Base-by-base conservation (phyloP, 2,113 vertebrate species). In the Aptenodytes patagonicus region DNA sequence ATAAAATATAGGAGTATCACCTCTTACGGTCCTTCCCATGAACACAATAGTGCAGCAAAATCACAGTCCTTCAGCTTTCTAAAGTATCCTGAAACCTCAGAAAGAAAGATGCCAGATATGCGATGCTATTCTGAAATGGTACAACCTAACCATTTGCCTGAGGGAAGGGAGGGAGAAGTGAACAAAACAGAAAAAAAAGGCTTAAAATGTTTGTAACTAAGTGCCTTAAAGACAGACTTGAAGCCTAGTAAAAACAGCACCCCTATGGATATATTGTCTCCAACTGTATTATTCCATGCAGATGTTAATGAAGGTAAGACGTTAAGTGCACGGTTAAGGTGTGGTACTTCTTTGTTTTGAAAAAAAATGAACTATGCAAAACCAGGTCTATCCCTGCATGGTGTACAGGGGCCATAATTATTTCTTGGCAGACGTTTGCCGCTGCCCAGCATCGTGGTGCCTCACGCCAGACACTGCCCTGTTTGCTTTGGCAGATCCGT, bases 1-100 rank as follows among this genome's bases (percentile, higher is more conserved):
- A 82, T 65, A 96, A 97, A 96, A 92, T 58, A 80, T 54, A 94
- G 82, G 70, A 97, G 91, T 97, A 89, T 92, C 91, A 88, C 66
- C 78, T 93, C 31, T 79, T 78, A 66, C 14, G 57, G 40, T 79
- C 62, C 83, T 90, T 89, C 89, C 58, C 42, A 21, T 68, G 65
- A 82, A 96, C 95, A 91, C 31, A 76, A 38, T 9, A 82, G 51
- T 10, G 5, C 21, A 83, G 71, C 49, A 89, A 68, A 96, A 94
- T 85, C 60, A 83, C 32, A 91, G n/a, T 46, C 55, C 31, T 19
- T n/a, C 64, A 70, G 38, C 34, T 87, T 76, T 61, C 62, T 65
- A 3, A 86, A 80, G 44, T 28, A 38, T 42, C 31, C 62, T 36
- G 70, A 85, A 82, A 60, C 46, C 61, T 65, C 68, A 62, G 77